Percentiles rank a stretch among this genome's conserved stretches.
Evolutionary conservation across 2,888 invertebrate genomes (phyloP).

Genomic region (Lithodes maja): DNA sequence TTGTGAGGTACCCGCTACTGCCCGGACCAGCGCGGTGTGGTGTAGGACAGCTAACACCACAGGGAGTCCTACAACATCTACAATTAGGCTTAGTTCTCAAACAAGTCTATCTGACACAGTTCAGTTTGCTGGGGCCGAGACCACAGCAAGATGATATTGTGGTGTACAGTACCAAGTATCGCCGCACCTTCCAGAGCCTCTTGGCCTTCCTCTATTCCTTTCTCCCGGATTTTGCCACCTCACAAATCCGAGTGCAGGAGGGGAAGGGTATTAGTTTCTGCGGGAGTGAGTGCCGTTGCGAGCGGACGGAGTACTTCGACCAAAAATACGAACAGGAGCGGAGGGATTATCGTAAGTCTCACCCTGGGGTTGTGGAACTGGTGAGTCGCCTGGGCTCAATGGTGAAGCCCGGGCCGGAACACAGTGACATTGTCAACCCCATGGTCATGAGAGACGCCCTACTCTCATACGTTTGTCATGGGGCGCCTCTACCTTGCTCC

Average conservation of each 20-base stretch:
- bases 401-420: conserved; percentile 70
- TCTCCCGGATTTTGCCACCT: conserved; percentile 81
- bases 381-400: conserved; percentile 76
- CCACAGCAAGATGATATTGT: conserved; percentile 76
- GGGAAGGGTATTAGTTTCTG: conserved; percentile 89
- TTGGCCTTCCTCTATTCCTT: conserved; percentile 85
- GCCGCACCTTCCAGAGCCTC: conserved; percentile 93
- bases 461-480: conserved; percentile 90
- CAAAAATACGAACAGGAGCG: conserved; percentile 78
- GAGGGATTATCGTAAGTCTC: conserved; percentile 81
- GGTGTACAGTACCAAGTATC: conserved; percentile 87
- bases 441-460: conserved; percentile 86
- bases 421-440: conserved; percentile 79
- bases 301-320: conserved; percentile 58
- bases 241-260: conserved; percentile 82
- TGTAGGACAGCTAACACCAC: conserved; percentile 88
- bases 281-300: conserved; percentile 82
- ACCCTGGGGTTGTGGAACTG: conserved; percentile 84
- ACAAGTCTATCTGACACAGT: conserved; percentile 73
- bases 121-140: conserved; percentile 72
- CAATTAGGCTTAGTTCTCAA: conserved; percentile 83
- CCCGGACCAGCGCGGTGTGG: conserved; percentile 83
- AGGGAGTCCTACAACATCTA: conserved; percentile 88
- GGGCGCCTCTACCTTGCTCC: conserved; percentile 85
- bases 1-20: conserved; percentile 88